Evolutionary conservation across 2,113 vertebrate genomes (phyloP).

Genomic region (Zosterops borbonicus): DNA sequence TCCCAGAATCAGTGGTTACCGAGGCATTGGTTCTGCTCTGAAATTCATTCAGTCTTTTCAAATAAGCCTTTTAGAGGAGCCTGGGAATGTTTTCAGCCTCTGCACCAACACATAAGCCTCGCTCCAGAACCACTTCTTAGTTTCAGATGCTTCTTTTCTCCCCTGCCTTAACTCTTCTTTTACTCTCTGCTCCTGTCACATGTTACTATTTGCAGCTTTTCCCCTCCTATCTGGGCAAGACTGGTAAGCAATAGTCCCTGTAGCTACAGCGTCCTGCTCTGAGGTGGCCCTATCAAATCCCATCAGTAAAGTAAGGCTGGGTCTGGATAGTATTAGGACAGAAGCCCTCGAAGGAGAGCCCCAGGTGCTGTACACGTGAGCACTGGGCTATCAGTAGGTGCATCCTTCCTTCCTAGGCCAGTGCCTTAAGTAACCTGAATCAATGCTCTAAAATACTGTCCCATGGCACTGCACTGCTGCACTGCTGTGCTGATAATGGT

Average conservation of each 20-base stretch:
- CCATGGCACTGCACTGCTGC: neutral
- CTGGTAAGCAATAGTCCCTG: neutral
- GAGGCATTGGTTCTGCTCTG: constrained; percentile 30
- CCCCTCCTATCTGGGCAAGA: neutral
- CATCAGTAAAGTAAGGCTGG: neutral
- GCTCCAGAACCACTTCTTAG: neutral
- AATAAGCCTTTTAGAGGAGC: constrained; percentile 1
- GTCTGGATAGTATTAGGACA: neutral
- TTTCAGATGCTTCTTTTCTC: neutral
- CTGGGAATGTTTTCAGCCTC: neutral
- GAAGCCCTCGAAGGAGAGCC: neutral
- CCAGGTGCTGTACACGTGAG: neutral
- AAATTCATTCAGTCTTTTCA: constrained; percentile 37
- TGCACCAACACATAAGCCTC: neutral
- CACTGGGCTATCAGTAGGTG: neutral
- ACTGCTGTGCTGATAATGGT: neutral
- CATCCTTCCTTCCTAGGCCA: neutral
- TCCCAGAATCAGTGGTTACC: constrained; percentile 38
- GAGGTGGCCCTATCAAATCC: neutral
- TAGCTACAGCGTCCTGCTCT: neutral
- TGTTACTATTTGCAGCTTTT: neutral
- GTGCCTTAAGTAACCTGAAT: neutral
- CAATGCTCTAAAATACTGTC: neutral
- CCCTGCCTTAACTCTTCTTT: neutral
- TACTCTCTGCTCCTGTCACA: neutral